Conservation (phyloP, 2,888 invertebrate species). For the Tortricodes alternella region DNA sequence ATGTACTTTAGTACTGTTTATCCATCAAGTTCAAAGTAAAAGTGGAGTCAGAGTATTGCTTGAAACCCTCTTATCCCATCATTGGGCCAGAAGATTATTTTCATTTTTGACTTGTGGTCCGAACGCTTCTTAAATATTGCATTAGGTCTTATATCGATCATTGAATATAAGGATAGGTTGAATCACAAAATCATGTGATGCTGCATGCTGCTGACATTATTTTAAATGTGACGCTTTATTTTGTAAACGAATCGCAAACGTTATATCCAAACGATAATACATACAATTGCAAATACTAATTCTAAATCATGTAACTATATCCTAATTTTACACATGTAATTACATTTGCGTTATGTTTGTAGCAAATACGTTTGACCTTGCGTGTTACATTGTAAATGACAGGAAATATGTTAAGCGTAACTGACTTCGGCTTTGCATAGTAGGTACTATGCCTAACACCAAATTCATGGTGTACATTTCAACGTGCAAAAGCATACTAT, state of each 20-base stretch:
- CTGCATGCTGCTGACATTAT: not conserved
- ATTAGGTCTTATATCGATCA: no score
- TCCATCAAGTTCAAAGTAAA: no score
- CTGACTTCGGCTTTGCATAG: constrained; percentile 9
- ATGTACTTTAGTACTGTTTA: no score
- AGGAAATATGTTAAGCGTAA: constrained; percentile 40
- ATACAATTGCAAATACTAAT: not conserved
- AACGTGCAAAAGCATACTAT: no score
- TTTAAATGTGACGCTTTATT: not conserved
- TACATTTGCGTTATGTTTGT: constrained; percentile 7
- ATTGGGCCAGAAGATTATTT: no score
- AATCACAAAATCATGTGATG: not conserved
- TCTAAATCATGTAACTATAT: not conserved
- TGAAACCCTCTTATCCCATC: no score
- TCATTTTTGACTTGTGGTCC: no score
- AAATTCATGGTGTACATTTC: no score
- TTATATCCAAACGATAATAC: not conserved
- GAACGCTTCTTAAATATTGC: no score
- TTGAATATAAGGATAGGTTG: no score
- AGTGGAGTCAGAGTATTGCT: no score
- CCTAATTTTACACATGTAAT: constrained; percentile 16
- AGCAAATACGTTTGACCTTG: constrained; percentile 39
- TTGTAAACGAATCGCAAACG: not conserved
- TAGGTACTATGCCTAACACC: not conserved
- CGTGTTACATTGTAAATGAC: constrained; percentile 39